Conservation (phyloP, 1,140 invertebrate species). For the Danaus melanippus region DNA sequence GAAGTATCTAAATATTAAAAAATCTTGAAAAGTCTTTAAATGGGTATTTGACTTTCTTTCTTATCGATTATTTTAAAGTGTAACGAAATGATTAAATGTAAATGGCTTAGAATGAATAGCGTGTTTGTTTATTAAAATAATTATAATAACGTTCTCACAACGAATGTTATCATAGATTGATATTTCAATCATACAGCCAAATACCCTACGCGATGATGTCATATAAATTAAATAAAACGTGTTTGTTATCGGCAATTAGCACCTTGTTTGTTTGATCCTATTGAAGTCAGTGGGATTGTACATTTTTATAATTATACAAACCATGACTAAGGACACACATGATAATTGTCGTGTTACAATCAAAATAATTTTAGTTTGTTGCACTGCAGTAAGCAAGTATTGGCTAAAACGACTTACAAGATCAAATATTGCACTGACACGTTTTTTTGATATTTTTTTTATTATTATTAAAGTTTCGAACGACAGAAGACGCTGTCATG, state of each 20-base stretch:
- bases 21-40: too few species aligned
- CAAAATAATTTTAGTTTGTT: constrained; percentile 11
- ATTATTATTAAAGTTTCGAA: constrained; percentile 4
- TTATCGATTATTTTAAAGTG: too few species aligned
- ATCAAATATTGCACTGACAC: constrained; percentile 14
- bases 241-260: constrained; percentile 15
- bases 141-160: too few species aligned
- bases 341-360: constrained; percentile 11
- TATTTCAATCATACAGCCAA: not conserved
- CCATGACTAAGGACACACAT: constrained; percentile 37
- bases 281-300: constrained; percentile 28
- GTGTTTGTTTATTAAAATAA: too few species aligned
- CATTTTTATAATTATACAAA: constrained; percentile 25
- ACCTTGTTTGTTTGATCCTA: constrained; percentile 36
- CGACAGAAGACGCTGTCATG: constrained; percentile 3
- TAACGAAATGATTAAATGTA: too few species aligned
- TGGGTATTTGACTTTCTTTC: too few species aligned
- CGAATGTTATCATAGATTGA: not conserved
- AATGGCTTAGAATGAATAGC: too few species aligned
- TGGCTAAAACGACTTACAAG: constrained; percentile 8
- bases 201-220: constrained; percentile 2
- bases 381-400: constrained; percentile 15
- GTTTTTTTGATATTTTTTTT: constrained; percentile 6
- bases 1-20: too few species aligned
- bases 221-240: constrained; percentile 1